phyloP scores from a whole-genome alignment of 2,797 vertebrate genomes.

The Melanogrammus aeglefinus region DNA sequence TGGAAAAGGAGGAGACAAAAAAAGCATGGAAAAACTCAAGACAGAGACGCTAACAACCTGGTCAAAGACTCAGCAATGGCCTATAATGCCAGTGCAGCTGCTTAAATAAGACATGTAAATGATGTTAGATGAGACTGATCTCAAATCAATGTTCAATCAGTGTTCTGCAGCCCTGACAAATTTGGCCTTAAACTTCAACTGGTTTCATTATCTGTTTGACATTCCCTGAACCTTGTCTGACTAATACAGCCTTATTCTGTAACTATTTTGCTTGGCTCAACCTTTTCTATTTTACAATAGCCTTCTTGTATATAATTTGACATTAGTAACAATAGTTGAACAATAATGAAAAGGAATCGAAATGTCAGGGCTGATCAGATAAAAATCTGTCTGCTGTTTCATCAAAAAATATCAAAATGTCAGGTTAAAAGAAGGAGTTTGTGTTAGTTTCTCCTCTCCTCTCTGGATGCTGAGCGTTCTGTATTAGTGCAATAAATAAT shows the following conservation, averaged over 20 bases:
- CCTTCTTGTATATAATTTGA: not conserved
- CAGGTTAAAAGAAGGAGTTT: too few species aligned
- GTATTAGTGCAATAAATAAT: too few species aligned
- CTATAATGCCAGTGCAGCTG: not conserved
- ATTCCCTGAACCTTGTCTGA: not conserved
- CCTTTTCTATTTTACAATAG: not conserved
- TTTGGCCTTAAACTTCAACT: not conserved
- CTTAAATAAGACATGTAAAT: not conserved
- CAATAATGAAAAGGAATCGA: not conserved
- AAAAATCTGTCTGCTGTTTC: not conserved
- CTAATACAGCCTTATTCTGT: not conserved
- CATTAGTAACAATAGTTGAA: not conserved
- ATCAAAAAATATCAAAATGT: not conserved
- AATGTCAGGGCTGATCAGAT: not conserved
- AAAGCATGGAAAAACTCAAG: not conserved
- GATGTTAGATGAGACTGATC: not conserved
- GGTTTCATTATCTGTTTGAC: not conserved
- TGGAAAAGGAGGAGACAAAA: not conserved
- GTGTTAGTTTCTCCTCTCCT: not conserved
- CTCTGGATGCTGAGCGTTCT: not conserved
- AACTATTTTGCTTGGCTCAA: not conserved
- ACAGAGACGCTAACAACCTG: not conserved
- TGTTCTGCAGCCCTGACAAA: not conserved
- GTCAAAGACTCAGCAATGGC: not conserved
- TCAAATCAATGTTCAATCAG: not conserved